These are phyloP conservation scores for Pteronura brasiliensis DNA, from an alignment of 2,113 vertebrate genomes.

Conservation along the genomic window DNA sequence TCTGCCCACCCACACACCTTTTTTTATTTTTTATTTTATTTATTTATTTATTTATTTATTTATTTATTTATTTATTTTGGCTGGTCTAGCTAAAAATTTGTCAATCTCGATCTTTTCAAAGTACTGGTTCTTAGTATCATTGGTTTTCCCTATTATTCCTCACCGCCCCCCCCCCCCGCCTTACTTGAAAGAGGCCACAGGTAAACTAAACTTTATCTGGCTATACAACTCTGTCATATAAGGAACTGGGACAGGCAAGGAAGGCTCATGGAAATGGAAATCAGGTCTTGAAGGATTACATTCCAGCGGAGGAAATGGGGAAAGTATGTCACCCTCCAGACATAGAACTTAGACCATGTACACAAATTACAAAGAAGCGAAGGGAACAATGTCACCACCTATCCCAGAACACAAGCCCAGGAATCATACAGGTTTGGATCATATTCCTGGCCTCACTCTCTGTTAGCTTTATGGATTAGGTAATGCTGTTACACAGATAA, in stretches of 20 bases:
- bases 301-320: not conserved
- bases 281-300: not conserved
- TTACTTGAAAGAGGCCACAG: not conserved
- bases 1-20: not conserved
- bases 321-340: not conserved
- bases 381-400: accelerated
- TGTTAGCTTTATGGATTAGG: not conserved
- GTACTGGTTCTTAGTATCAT: not conserved
- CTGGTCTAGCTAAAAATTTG: not conserved
- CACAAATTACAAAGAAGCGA: not conserved
- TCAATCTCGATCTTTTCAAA: not conserved
- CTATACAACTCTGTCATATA: not conserved
- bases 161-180: no score
- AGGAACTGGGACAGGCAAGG: not conserved
- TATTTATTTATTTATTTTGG: not conserved
- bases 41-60: no score
- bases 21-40: no score
- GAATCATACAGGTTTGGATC: not conserved
- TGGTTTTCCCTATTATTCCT: not conserved
- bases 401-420: not conserved
- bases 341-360: not conserved
- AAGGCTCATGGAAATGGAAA: not conserved
- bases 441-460: not conserved
- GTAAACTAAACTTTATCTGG: not conserved
- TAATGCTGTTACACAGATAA: not conserved